Evolutionary conservation across 2,888 invertebrate genomes (phyloP), one percentile per base, ranked within the genome.

Genomic region (Iselma pallidipennis): DNA sequence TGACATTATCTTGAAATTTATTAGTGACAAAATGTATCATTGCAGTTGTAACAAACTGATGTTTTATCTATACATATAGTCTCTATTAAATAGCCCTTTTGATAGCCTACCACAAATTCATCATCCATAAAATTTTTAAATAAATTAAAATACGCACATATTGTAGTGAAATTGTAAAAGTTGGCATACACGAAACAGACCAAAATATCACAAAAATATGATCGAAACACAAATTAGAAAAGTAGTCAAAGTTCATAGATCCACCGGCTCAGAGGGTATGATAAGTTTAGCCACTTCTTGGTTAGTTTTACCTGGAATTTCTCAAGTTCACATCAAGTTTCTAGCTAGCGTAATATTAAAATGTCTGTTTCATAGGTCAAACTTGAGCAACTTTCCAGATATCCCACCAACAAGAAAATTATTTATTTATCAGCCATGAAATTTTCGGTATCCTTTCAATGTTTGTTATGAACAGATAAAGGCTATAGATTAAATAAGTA

Each of bases 331-430:
- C 23, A n/a, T 49, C 4, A 16, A 26, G 12, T 49, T 49, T 7
- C 12, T 3, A 4, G 4, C 12, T 19, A 26, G 6, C 4, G 54
- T 19, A 37, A 54, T 42, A 54, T 54, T 37, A 37, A 48, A 55
- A 55, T 55, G 28, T 48, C 25, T 29, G 57, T 49, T 57, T 49
- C 19, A 29, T n/a, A 14, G 45, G 19, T 19, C 25, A 26, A 55
- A 55, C 9, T 25, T 55, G 28, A 9, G 25, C 21, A 19, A 16
- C 12, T n/a, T n/a, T n/a, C n/a, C n/a, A n/a, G n/a, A n/a, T n/a
- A n/a, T n/a, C n/a, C n/a, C n/a, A 1, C 2, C 12, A 14, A 14
- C 14, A 33, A 12, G 33, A 14, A 12, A 33, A 12, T 14, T 37
- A 37, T 16, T 37, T 37, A 9, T 37, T 42, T 42, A 42, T 19